Evolutionary conservation across 2,797 vertebrate species (phyloP).

Genomic region (Erethizon dorsatum): DNA sequence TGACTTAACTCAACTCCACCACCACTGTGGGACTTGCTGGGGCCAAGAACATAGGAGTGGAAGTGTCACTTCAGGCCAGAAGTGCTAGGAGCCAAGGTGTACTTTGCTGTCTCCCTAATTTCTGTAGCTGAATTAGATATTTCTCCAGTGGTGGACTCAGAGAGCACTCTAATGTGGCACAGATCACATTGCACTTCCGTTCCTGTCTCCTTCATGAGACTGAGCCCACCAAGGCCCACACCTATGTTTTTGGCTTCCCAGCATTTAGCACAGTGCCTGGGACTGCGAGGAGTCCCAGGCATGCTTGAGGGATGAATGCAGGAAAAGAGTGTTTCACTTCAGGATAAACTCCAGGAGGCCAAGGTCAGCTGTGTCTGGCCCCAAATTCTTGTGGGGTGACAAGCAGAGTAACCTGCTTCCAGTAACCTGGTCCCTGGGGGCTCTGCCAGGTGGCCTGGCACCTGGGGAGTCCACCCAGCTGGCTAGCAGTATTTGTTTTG

Average conservation of each 20-base stretch:
- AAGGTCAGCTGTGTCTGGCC: background rate
- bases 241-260: background rate
- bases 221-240: no score
- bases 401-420: background rate
- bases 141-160: background rate
- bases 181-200: rapidly evolving
- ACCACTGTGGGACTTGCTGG: background rate
- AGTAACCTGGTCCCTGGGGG: background rate
- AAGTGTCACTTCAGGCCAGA: background rate
- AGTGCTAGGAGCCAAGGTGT: background rate
- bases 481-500: background rate
- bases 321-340: background rate
- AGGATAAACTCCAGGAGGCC: background rate
- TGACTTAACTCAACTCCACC: background rate
- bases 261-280: background rate
- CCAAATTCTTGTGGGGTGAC: conserved; percentile 1
- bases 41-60: background rate
- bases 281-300: background rate
- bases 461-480: background rate
- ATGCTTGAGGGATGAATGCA: background rate
- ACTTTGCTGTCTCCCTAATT: background rate
- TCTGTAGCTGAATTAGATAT: background rate
- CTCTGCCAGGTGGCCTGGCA: background rate
- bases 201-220: background rate
- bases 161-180: background rate